phyloP scores from a whole-genome alignment of 2,797 vertebrate genomes.

The Scomberomorus guttatus region DNA sequence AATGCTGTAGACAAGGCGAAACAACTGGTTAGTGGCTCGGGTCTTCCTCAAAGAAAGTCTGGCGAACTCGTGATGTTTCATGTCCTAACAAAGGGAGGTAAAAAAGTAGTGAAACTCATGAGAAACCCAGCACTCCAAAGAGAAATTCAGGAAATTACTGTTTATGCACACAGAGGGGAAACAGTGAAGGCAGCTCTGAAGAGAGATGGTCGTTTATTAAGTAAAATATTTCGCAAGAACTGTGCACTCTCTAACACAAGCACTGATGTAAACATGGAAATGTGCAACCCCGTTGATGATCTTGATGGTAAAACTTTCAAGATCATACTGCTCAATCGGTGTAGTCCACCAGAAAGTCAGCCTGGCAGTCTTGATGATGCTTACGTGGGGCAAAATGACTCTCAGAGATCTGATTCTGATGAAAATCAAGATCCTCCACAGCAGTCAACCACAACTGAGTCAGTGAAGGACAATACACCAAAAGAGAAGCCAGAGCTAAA shows the following conservation, averaged over 20 bases:
- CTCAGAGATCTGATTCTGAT: not conserved
- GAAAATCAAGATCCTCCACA: not conserved
- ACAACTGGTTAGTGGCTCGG: accelerated
- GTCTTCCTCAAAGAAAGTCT: not conserved
- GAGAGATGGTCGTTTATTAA: conserved; percentile 64
- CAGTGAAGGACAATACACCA: not conserved
- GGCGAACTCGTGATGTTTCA: conserved; percentile 51
- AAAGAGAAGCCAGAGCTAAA: not conserved
- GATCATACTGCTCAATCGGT: conserved; percentile 20
- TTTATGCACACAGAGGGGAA: conserved; percentile 64
- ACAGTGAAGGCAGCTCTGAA: conserved; percentile 62
- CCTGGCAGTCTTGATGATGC: conserved; percentile 39
- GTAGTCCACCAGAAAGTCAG: conserved; percentile 32
- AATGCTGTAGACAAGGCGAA: not conserved
- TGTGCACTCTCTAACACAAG: not conserved
- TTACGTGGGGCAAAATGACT: not conserved
- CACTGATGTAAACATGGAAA: not conserved
- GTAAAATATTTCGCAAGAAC: not conserved
- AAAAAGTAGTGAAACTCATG: conserved; percentile 9
- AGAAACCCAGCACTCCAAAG: conserved; percentile 33
- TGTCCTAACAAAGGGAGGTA: conserved; percentile 46
- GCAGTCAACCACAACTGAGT: not conserved
- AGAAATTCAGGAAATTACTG: not conserved
- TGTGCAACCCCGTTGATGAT: conserved; percentile 44
- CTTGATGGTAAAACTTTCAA: conserved; percentile 34